Evolutionary conservation across 2,888 invertebrate species (phyloP), one percentile per base, ranked within the genome.

Genomic region (Thereva unica): DNA sequence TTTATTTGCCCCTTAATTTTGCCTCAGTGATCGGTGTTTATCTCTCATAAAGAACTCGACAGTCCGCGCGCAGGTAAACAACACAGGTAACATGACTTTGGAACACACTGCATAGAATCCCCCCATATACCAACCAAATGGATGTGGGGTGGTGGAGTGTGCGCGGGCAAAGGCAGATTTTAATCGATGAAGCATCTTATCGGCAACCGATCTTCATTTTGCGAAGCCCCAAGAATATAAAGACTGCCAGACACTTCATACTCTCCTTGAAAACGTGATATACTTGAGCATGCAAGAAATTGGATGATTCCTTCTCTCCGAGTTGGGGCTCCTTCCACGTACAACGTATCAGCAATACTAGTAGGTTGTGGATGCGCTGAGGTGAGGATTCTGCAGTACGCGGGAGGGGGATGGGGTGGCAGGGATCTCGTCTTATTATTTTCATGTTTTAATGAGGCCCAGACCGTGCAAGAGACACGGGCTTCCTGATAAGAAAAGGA

Each of bases 221-320:
- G 45, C 54, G 45, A 55, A 47, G 34, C 64, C 23, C 38, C 54
- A 44, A 40, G 23, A 38, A 54, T 47, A 64, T 64, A 47, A 47
- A 64, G 53, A 54, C 53, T 64, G 53, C 44, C 42, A 64, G 53
- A 53, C 38, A 42, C 10, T 53, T 12, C 23, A 45, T 54, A n/a
- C 41, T 54, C 54, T 56, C 49, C 4, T 10, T 34, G 49, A 68
- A 68, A 68, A 68, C 68, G 68, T 68, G 68, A 68, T 68, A 65
- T 68, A 68, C 68, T 68, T 68, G 68, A 47, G 59, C 68, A 68
- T 66, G 66, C 66, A 66, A 66, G 59, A 59, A 66, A 66, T 59
- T 59, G 66, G 59, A 66, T 57, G 66, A 66, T 52, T 52, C 52
- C 37, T n/a, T n/a, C 49, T 23, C 23, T 23, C 23, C 23, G 2